Evolutionary conservation across 2,797 vertebrate species (phyloP).

Genomic region (Peromyscus aztecus): DNA sequence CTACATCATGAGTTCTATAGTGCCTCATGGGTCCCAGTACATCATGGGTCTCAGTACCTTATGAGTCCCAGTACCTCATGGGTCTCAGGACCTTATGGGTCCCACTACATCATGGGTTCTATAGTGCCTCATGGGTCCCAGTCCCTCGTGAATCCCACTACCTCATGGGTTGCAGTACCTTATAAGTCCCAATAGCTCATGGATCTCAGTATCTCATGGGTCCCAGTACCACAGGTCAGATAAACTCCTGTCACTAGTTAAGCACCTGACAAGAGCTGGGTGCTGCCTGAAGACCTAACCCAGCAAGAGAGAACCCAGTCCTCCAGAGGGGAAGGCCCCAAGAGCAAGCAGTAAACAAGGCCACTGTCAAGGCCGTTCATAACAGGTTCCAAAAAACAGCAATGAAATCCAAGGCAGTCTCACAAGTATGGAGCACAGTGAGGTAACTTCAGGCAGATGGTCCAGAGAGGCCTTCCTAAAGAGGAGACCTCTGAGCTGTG

Average conservation of each 20-base stretch:
- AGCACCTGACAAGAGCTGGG: background rate
- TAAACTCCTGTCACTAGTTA: too few relatives aligned
- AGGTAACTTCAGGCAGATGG: background rate
- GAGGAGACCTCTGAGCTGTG: background rate
- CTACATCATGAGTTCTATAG: background rate
- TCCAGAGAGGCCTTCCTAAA: background rate
- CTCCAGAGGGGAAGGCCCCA: background rate
- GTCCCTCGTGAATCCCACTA: too few relatives aligned
- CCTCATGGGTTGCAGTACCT: background rate
- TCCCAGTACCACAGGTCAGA: background rate
- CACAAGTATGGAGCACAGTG: rapidly evolving
- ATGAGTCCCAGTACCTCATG: background rate
- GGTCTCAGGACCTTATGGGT: background rate
- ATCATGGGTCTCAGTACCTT: too few relatives aligned
- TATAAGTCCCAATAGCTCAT: too few relatives aligned
- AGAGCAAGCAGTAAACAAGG: background rate
- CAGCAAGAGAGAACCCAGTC: background rate
- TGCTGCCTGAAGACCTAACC: background rate
- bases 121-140: background rate
- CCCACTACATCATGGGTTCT: background rate
- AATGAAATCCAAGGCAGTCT: background rate
- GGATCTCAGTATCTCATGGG: background rate
- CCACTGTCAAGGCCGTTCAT: background rate
- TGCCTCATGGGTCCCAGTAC: background rate
- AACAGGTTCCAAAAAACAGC: background rate